Evolutionary conservation across 35 echinoderm and acorn worm species (phyloP).

Genomic region (Anneissia japonica): DNA sequence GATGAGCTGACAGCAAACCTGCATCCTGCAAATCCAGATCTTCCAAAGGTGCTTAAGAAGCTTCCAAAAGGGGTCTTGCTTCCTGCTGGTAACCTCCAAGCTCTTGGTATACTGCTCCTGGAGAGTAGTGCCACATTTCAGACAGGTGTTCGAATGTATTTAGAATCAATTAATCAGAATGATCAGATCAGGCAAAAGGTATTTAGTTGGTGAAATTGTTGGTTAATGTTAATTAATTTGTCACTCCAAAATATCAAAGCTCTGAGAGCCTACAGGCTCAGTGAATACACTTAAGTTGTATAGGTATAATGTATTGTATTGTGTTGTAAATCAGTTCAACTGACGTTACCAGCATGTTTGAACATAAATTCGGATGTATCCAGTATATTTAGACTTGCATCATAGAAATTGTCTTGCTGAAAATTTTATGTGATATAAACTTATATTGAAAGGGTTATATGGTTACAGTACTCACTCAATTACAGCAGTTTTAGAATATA

Average conservation of each 20-base stretch:
- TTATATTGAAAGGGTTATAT: no score
- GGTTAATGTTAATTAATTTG: not conserved
- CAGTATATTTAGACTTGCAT: no score
- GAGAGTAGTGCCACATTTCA: conserved; percentile 74
- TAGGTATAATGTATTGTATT: not conserved
- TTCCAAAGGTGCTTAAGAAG: conserved; percentile 78
- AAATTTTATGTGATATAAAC: no score
- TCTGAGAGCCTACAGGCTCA: not conserved
- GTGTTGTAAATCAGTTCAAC: not conserved
- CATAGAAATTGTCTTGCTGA: no score
- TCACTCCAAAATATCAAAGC: not conserved
- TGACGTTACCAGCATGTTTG: not conserved
- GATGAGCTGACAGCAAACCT: conserved; percentile 91
- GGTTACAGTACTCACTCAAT: no score
- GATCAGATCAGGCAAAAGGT: conserved; percentile 68
- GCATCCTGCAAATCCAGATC: conserved; percentile 69
- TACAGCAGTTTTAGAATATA: no score
- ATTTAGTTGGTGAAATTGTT: no score
- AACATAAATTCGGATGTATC: no score
- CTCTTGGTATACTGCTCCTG: conserved; percentile 61
- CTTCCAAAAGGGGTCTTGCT: conserved; percentile 72
- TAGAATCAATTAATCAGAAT: conserved; percentile 70
- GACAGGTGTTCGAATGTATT: conserved; percentile 70
- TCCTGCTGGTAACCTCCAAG: conserved; percentile 69
- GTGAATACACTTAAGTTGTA: not conserved